phyloP scores from a whole-genome alignment of 1,140 invertebrate species.

The Condylostylus longicornis region DNA sequence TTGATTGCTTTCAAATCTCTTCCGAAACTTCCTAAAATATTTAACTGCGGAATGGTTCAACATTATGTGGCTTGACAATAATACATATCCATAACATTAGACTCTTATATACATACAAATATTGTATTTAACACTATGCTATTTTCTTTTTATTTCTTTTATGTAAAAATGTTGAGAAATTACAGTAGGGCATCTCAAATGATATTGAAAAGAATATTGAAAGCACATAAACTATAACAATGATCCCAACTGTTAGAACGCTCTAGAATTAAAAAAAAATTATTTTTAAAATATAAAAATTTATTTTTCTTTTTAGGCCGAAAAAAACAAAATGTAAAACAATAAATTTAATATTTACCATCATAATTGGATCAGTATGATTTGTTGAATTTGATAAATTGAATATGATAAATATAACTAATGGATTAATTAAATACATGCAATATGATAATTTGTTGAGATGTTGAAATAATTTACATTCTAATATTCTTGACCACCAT shows the following conservation, averaged over 20 bases:
- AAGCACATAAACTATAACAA: slow-evolving; percentile 21
- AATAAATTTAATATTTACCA: slow-evolving; percentile 14
- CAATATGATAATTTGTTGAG: slow-evolving; percentile 27
- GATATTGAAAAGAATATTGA: slow-evolving; percentile 25
- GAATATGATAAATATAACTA: slow-evolving; percentile 23
- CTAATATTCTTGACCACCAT: slow-evolving; percentile 26
- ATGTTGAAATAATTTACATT: slow-evolving; percentile 24
- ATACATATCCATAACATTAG: too few relatives aligned
- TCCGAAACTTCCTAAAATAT: too few relatives aligned
- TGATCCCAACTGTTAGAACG: slow-evolving; percentile 20
- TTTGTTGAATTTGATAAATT: slow-evolving; percentile 19
- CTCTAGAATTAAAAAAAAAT: slow-evolving; percentile 12
- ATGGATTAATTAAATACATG: slow-evolving; percentile 28
- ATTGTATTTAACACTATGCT: too few relatives aligned
- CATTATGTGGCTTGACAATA: too few relatives aligned
- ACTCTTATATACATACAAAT: too few relatives aligned
- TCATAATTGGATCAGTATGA: slow-evolving; percentile 23
- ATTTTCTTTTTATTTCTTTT: slow-evolving; percentile 2
- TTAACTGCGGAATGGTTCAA: too few relatives aligned
- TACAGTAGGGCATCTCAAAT: slow-evolving; percentile 29
- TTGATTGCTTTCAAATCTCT: too few relatives aligned
- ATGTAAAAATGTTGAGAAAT: slow-evolving; percentile 20
- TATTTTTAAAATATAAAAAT: background rate
- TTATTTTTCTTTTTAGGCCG: background rate
- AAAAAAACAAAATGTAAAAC: background rate